Conservation (phyloP, 92 coral and sea anemone genomes). For the Actinostola sp. region DNA sequence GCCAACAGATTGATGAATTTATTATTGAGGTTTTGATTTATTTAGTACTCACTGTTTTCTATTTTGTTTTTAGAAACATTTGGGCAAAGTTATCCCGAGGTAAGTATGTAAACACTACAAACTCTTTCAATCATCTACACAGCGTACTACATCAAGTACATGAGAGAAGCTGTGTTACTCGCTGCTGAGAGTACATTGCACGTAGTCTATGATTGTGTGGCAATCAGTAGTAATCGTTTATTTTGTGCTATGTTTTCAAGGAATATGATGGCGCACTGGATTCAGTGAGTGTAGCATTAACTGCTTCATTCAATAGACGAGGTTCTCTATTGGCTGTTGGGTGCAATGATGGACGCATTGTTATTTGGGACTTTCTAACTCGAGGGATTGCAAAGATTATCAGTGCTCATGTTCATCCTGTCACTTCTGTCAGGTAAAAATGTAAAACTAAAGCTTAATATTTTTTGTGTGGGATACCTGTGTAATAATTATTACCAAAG, state of each 20-base stretch:
- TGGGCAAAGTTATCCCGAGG: constrained; percentile 99
- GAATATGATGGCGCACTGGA: constrained; percentile 97
- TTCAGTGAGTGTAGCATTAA: constrained; percentile 96
- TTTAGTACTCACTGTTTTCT: not conserved
- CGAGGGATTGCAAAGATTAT: constrained; percentile 97
- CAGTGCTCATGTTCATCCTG: constrained; percentile 99
- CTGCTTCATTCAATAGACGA: constrained; percentile 92
- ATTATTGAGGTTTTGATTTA: not conserved
- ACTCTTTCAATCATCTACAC: no score
- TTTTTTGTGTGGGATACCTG: constrained; percentile 2
- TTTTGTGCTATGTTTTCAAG: constrained; percentile 37
- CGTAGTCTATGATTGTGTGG: no score
- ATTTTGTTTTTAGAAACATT: constrained; percentile 76
- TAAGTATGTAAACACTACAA: no score
- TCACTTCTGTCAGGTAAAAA: constrained; percentile 85
- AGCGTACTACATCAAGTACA: no score
- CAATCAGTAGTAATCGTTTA: no score
- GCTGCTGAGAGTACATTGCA: no score
- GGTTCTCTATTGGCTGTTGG: constrained; percentile 98
- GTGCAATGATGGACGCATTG: constrained; percentile 98
- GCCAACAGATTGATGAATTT: not conserved
- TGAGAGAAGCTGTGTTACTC: no score
- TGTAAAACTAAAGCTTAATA: not conserved
- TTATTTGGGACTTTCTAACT: constrained; percentile 96
- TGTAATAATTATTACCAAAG: no score